A percentile compares a stretch with the other conserved stretches of the same genome.
Conservation (phyloP, 2,113 vertebrate species). For the Centropristis striata region DNA sequence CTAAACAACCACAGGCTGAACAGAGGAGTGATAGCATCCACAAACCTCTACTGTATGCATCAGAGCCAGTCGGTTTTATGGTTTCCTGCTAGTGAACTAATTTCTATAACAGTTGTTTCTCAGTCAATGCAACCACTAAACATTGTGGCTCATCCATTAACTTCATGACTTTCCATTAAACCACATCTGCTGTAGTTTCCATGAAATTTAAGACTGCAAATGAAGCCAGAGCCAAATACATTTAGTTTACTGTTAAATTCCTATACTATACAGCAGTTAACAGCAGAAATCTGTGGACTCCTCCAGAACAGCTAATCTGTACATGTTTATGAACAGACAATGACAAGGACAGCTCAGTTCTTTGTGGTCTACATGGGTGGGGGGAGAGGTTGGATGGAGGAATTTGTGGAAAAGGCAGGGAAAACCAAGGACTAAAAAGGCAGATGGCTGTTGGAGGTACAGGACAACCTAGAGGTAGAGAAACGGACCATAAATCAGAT, state of each 20-base stretch:
- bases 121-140: conserved; percentile 5
- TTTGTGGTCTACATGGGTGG: conserved; percentile 11
- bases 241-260: not conserved
- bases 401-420: conserved; percentile 5
- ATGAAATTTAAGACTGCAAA: not conserved
- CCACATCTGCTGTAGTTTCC: not conserved
- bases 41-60: conserved; percentile 59
- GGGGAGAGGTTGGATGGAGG: conserved; percentile 8
- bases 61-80: not conserved
- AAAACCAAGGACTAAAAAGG: conserved; percentile 27
- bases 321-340: conserved; percentile 11
- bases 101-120: not conserved
- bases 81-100: not conserved
- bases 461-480: conserved; percentile 18
- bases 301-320: conserved; percentile 11
- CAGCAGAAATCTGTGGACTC: conserved; percentile 66
- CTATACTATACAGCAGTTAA: not conserved
- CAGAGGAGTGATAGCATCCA: conserved; percentile 26
- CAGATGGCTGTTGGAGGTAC: conserved; percentile 5
- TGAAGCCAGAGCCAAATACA: conserved; percentile 10
- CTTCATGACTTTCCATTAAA: conserved; percentile 20
- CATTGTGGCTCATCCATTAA: conserved; percentile 11
- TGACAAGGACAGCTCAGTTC: conserved; percentile 11
- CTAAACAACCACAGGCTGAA: not conserved
- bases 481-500: conserved; percentile 36